These are phyloP conservation scores for Cyphomyrmex costatus DNA, from an alignment of 1,140 invertebrate species.

Conservation along the genomic window DNA sequence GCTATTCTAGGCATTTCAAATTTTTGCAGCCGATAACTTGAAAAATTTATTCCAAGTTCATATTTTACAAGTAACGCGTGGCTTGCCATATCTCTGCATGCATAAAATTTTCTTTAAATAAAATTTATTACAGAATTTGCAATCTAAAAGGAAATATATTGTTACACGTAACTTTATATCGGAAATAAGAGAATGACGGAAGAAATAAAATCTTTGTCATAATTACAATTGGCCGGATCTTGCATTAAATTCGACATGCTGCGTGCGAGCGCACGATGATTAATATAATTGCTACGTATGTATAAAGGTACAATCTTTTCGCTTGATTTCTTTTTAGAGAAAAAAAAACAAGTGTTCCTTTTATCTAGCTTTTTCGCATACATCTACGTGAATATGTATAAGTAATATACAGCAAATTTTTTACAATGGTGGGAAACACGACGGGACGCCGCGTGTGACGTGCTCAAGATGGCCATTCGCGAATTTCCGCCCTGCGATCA, in stretches of 20 bases:
- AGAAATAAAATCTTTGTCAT: background rate
- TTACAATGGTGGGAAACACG: slow-evolving; percentile 76
- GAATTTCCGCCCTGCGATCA: background rate
- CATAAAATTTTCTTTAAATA: background rate
- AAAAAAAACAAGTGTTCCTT: slow-evolving; percentile 65
- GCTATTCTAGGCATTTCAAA: background rate
- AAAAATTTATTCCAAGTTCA: background rate
- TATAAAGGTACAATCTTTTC: slow-evolving; percentile 75
- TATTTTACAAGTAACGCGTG: too few relatives aligned
- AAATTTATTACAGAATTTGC: background rate
- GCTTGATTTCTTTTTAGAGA: slow-evolving; percentile 26
- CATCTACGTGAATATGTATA: slow-evolving; percentile 79
- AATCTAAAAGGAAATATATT: background rate
- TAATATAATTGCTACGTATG: slow-evolving; percentile 58
- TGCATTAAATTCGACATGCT: slow-evolving; percentile 45
- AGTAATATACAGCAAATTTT: slow-evolving; percentile 83
- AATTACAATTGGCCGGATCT: background rate
- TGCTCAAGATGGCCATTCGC: slow-evolving; percentile 15
- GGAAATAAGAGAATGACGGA: background rate
- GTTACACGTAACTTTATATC: background rate
- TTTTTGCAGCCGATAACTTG: background rate
- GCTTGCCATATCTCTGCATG: background rate
- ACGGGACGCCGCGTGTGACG: slow-evolving; percentile 66
- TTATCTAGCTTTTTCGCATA: slow-evolving; percentile 57
- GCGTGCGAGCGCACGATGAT: slow-evolving; percentile 47